Percentiles rank a stretch among this genome's conserved stretches.
Conservation (phyloP, 2,113 vertebrate species). For the Balaeniceps rex region DNA sequence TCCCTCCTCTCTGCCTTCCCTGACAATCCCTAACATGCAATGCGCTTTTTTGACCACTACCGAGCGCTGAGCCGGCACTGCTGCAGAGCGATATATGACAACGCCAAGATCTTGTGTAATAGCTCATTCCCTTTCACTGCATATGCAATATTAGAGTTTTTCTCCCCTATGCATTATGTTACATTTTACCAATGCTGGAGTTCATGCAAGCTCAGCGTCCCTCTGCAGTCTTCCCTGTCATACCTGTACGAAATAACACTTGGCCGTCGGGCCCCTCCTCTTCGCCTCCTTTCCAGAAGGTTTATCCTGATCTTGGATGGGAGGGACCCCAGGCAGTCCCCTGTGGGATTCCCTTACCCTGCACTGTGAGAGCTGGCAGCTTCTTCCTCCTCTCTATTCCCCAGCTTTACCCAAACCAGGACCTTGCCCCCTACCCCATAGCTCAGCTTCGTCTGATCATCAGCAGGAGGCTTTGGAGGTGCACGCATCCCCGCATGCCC, state of each 20-base stretch:
- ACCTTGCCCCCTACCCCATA: not conserved
- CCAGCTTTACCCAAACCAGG: not conserved
- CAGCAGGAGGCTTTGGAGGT: not conserved
- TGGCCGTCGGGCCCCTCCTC: not conserved
- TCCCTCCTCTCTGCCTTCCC: not conserved
- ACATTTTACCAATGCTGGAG: not conserved
- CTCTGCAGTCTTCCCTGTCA: not conserved
- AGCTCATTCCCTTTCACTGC: not conserved
- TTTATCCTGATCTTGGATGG: not conserved
- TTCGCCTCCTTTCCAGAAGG: not conserved
- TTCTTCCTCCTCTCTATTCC: not conserved
- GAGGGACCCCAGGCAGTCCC: not conserved
- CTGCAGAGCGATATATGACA: not conserved
- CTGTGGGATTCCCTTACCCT: not conserved
- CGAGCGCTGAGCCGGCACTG: not conserved
- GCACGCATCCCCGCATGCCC: fast-evolving
- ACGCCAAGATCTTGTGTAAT: not conserved
- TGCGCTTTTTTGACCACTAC: not conserved
- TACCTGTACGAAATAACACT: not conserved
- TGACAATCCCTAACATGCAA: not conserved
- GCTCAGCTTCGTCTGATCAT: not conserved
- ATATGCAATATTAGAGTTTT: not conserved
- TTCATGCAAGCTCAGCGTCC: not conserved
- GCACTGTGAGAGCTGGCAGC: not conserved
- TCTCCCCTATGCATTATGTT: not conserved